Evolutionary conservation across 1,140 invertebrate species (phyloP).

Genomic region (Branchinecta lynchi): DNA sequence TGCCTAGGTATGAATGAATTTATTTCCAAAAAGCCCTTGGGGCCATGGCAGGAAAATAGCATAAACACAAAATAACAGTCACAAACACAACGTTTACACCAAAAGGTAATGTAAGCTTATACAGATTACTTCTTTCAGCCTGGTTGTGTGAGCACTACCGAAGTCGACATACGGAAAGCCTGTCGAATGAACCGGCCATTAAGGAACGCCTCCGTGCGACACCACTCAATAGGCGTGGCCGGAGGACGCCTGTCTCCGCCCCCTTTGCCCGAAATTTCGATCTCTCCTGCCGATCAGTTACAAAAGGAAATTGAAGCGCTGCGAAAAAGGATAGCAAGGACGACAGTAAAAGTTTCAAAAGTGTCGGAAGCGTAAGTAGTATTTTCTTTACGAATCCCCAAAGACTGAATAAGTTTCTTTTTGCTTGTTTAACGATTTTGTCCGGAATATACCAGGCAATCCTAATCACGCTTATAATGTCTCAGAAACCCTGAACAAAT

Average conservation of each 20-base stretch:
- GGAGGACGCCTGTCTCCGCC: conserved; percentile 43
- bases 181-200: conserved; percentile 60
- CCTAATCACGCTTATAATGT: too few species aligned
- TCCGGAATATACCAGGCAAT: too few species aligned
- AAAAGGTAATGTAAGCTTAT: too few species aligned
- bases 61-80: too few species aligned
- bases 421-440: too few species aligned
- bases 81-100: too few species aligned
- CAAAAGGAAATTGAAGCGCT: conserved; percentile 48
- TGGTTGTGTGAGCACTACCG: conserved; percentile 96
- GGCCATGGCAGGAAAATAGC: too few species aligned
- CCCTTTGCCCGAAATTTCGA: conserved; percentile 28
- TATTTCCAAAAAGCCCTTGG: too few species aligned
- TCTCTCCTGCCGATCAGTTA: conserved; percentile 32
- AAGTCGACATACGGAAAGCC: conserved; percentile 93
- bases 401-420: too few species aligned
- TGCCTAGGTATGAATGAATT: too few species aligned
- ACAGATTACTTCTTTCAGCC: conserved; percentile 45
- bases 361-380: conserved; percentile 79
- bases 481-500: too few species aligned
- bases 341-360: conserved; percentile 92
- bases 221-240: conserved; percentile 35
- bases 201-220: conserved; percentile 33
- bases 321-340: conserved; percentile 59
- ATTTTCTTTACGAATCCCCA: background rate